A percentile compares a stretch with the other conserved stretches of the same genome.
Conservation (phyloP, 2,113 vertebrate species). For the Mus spicilegus region DNA sequence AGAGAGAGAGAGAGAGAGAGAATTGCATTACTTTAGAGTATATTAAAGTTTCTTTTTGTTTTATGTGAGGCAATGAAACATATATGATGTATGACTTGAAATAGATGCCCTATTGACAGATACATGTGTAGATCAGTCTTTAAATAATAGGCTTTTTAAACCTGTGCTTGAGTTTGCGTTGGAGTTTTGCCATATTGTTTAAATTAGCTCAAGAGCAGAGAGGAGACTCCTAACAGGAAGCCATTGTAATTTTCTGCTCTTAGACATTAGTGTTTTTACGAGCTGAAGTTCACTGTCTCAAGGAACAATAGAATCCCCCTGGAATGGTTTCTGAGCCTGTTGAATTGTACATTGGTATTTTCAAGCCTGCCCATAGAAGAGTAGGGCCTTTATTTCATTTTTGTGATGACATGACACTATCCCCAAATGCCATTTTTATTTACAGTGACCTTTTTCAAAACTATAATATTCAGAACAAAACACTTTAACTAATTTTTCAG, state of each 20-base stretch:
- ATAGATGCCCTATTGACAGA: constrained; percentile 57
- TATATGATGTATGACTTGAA: background rate
- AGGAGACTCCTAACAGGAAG: constrained; percentile 84
- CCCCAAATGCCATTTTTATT: constrained; percentile 59
- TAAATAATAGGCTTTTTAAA: constrained; percentile 60
- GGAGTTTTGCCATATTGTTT: constrained; percentile 86
- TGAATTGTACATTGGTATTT: constrained; percentile 82
- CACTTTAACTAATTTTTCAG: constrained; percentile 58
- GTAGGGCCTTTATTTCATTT: constrained; percentile 84
- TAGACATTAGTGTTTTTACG: constrained; percentile 86
- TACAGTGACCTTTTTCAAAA: constrained; percentile 49
- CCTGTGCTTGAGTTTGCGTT: constrained; percentile 76
- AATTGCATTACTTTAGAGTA: constrained; percentile 9
- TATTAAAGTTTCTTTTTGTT: constrained; percentile 46
- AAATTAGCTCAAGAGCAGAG: constrained; percentile 82
- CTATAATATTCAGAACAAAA: constrained; percentile 44
- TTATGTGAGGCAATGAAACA: constrained; percentile 5
- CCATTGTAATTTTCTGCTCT: constrained; percentile 85
- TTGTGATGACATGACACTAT: constrained; percentile 73
- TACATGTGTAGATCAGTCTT: constrained; percentile 57
- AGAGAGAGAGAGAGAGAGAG: background rate
- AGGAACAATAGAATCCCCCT: constrained; percentile 85
- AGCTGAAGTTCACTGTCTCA: constrained; percentile 85
- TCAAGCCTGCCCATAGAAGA: constrained; percentile 81
- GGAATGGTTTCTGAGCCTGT: constrained; percentile 89